phyloP scores from a whole-genome alignment of 2,113 vertebrate genomes.

The Ailurus styani region DNA sequence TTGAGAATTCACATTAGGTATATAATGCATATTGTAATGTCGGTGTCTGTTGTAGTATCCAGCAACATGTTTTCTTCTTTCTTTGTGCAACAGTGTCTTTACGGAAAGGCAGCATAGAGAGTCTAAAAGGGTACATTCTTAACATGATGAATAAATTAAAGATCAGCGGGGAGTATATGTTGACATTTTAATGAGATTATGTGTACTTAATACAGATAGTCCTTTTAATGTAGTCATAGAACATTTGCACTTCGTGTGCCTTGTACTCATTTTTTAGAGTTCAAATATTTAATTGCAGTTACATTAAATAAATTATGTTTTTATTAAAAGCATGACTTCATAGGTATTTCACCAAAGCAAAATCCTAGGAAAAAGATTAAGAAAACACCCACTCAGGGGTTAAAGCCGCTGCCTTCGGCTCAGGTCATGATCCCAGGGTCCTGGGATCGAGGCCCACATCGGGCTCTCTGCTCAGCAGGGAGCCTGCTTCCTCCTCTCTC shows the following conservation, averaged over 20 bases:
- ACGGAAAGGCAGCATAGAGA: not conserved
- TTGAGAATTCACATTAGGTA: not conserved
- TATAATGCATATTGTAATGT: not conserved
- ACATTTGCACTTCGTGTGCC: not conserved
- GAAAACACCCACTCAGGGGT: too few relatives aligned
- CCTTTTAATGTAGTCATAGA: not conserved
- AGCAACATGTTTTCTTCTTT: not conserved
- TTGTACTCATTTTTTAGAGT: constrained; percentile 62
- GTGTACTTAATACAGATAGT: not conserved
- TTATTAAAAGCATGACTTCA: constrained; percentile 12
- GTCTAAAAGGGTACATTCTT: not conserved
- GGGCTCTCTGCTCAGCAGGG: too few relatives aligned
- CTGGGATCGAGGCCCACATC: too few relatives aligned
- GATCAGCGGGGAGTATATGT: not conserved
- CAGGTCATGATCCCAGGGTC: too few relatives aligned
- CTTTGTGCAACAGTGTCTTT: not conserved
- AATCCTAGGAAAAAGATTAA: not conserved
- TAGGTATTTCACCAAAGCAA: constrained; percentile 45
- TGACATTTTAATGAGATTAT: not conserved
- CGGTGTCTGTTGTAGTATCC: not conserved
- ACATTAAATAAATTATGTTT: not conserved
- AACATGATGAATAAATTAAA: not conserved
- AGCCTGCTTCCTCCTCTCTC: too few relatives aligned
- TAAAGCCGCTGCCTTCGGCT: too few relatives aligned
- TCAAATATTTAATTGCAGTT: not conserved